Percentiles rank a stretch among this genome's conserved stretches.
Evolutionary conservation across 1,140 invertebrate genomes (phyloP).

Genomic region (Trichonephila clavata): DNA sequence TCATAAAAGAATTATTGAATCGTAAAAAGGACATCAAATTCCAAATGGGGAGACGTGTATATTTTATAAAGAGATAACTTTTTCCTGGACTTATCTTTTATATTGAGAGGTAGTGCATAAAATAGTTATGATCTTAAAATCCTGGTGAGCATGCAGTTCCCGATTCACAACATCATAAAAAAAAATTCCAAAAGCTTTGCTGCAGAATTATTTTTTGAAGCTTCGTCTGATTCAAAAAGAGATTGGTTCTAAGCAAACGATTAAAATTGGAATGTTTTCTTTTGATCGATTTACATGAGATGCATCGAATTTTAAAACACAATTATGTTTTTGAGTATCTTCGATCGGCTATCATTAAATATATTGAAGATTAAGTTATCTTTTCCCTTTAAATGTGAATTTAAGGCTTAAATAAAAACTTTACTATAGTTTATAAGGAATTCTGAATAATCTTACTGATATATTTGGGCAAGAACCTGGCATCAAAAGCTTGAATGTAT

Average conservation of each 20-base stretch:
- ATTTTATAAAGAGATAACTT: slow-evolving; percentile 2
- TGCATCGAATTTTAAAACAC: too few species aligned
- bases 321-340: too few species aligned
- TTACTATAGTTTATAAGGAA: too few species aligned
- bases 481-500: too few species aligned
- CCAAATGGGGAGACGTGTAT: not conserved
- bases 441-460: too few species aligned
- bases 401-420: too few species aligned
- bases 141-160: not conserved
- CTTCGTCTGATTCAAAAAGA: not conserved
- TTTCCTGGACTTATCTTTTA: not conserved
- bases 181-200: not conserved
- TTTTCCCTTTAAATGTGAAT: too few species aligned
- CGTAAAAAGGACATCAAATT: slow-evolving; percentile 6
- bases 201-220: not conserved
- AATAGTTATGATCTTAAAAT: not conserved
- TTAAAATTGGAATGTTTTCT: not conserved
- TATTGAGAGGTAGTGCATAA: not conserved
- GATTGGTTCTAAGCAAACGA: not conserved
- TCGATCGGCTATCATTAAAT: too few species aligned
- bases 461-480: too few species aligned
- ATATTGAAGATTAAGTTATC: too few species aligned
- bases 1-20: not conserved
- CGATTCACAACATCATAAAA: not conserved
- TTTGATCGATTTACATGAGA: not conserved